phyloP scores from a whole-genome alignment of 2,113 vertebrate genomes.

The Delphinus delphis region DNA sequence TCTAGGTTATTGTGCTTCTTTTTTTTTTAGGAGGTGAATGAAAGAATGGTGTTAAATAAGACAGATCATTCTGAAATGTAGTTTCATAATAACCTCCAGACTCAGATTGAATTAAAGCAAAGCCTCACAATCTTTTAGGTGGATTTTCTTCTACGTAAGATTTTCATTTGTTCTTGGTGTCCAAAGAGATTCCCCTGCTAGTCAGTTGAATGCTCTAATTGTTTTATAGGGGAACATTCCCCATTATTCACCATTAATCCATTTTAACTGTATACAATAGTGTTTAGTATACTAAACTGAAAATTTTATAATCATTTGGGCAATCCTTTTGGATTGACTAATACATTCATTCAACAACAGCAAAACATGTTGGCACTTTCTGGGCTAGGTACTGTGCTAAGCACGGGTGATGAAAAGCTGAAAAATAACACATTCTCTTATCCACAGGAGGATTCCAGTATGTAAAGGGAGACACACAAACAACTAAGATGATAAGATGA shows the following conservation, averaged over 20 bases:
- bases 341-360: neutral
- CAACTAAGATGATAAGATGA: neutral
- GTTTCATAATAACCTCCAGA: neutral
- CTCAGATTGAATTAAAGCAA: neutral
- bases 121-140: neutral
- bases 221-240: slow-evolving; percentile 1
- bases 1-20: slow-evolving; percentile 7
- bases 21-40: slow-evolving; percentile 57
- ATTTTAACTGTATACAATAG: neutral
- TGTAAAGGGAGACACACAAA: neutral
- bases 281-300: neutral
- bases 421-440: neutral
- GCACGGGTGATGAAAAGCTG: neutral
- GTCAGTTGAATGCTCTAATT: slow-evolving; percentile 46
- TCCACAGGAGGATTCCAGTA: neutral
- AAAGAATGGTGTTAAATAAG: slow-evolving; percentile 64
- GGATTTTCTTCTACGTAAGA: slow-evolving; percentile 31
- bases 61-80: slow-evolving; percentile 49
- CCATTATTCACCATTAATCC: neutral
- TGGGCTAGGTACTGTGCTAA: neutral
- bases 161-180: slow-evolving; percentile 41
- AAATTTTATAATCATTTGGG: neutral
- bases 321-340: slow-evolving; percentile 12
- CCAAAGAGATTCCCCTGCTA: neutral
- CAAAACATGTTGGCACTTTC: neutral